Percentiles rank a stretch among this genome's conserved stretches.
phyloP scores from a whole-genome alignment of 2,888 invertebrate genomes.

The Drosophila aldrichi region DNA sequence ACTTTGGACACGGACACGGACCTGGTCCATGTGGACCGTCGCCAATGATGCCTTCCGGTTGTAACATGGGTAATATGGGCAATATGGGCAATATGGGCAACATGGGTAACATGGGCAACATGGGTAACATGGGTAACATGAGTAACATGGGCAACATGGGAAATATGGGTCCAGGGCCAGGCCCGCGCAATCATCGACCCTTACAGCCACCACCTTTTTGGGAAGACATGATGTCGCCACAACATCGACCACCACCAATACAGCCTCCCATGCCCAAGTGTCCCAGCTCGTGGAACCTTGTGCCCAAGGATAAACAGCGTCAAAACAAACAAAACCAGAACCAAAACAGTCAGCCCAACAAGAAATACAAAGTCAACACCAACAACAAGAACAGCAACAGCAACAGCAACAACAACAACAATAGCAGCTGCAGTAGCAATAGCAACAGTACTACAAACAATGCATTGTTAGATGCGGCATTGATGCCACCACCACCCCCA shows the following conservation, averaged over 20 bases:
- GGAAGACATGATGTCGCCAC: slow-evolving; percentile 74
- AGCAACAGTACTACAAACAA: slow-evolving; percentile 15
- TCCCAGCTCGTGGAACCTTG: slow-evolving; percentile 66
- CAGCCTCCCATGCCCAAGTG: slow-evolving; percentile 74
- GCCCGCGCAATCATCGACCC: slow-evolving; percentile 41
- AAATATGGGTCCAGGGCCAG: slow-evolving; percentile 25
- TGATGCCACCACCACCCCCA: slow-evolving; percentile 61
- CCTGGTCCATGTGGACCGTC: slow-evolving; percentile 39
- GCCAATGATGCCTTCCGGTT: slow-evolving; percentile 33
- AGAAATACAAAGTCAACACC: slow-evolving; percentile 14
- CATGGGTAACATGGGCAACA: slow-evolving; percentile 12
- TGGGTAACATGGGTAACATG: slow-evolving; percentile 32
- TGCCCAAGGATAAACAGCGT: slow-evolving; percentile 60
- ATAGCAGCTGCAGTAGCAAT: slow-evolving; percentile 33
- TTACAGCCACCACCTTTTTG: slow-evolving; percentile 72
- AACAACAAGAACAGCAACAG: slow-evolving; percentile 18
- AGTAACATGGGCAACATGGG: slow-evolving; percentile 22
- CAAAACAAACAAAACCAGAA: slow-evolving; percentile 17
- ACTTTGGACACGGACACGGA: slow-evolving; percentile 57
- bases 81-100: slow-evolving; percentile 26
- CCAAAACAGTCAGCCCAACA: slow-evolving; percentile 21
- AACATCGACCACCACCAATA: slow-evolving; percentile 61
- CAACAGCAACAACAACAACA: neutral
- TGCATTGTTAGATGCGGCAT: slow-evolving; percentile 34
- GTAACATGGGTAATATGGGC: slow-evolving; percentile 25